These are phyloP conservation scores for Dasypus novemcinctus DNA, from an alignment of 2,113 vertebrate genomes.

Conservation along the genomic window DNA sequence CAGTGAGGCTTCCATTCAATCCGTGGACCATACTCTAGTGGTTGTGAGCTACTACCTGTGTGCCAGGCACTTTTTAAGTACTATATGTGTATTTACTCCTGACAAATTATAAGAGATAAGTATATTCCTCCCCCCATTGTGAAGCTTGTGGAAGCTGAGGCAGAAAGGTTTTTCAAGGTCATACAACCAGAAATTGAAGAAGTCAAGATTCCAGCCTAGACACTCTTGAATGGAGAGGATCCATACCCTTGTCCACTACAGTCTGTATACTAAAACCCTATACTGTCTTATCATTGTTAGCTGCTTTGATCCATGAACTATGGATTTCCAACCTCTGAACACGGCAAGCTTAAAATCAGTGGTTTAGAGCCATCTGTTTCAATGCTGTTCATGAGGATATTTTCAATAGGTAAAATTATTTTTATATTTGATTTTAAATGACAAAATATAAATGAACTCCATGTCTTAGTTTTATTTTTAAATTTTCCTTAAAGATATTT, in stretches of 20 bases:
- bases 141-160: not conserved
- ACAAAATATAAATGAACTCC: not conserved
- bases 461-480: not conserved
- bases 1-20: not conserved
- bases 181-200: not conserved
- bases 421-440: not conserved
- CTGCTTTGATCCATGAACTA: not conserved
- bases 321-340: not conserved
- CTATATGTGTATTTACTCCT: not conserved
- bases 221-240: not conserved
- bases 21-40: too few relatives aligned
- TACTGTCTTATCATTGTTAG: not conserved
- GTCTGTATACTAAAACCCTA: not conserved
- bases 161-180: not conserved
- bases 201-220: not conserved
- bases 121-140: not conserved
- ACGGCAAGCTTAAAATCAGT: not conserved
- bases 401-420: not conserved
- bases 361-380: not conserved
- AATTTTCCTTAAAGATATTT: not conserved
- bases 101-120: not conserved
- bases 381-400: not conserved
- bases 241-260: accelerated
- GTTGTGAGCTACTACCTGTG: not conserved
- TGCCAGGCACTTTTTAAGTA: not conserved